A percentile compares a stretch with the other conserved stretches of the same genome.
These are phyloP conservation scores for Upupa epops DNA, from an alignment of 2,113 vertebrate species.

Conservation along the genomic window DNA sequence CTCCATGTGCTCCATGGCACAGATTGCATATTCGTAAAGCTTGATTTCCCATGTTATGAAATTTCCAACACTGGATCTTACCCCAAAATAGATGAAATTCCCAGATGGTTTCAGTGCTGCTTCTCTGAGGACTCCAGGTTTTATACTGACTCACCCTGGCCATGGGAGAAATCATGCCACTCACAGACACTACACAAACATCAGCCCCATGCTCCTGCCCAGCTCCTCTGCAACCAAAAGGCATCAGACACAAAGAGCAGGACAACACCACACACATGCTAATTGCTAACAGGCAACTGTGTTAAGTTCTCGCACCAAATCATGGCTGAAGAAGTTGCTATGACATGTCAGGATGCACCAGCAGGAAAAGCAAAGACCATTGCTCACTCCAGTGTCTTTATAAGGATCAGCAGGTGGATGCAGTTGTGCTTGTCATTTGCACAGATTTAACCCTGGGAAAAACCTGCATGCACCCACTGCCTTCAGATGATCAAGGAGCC, in stretches of 20 bases:
- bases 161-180: neutral
- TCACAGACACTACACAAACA: neutral
- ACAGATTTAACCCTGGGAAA: neutral
- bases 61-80: neutral
- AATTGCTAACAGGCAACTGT: neutral
- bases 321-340: neutral
- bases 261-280: neutral
- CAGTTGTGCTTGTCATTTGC: neutral
- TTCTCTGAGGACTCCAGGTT: neutral
- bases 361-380: neutral
- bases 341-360: accelerated
- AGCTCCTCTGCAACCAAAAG: neutral
- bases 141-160: neutral
- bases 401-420: neutral
- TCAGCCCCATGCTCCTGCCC: neutral
- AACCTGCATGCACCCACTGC: neutral
- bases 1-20: neutral
- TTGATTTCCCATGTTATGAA: neutral
- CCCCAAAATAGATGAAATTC: neutral
- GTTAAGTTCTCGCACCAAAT: neutral
- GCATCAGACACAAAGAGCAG: neutral
- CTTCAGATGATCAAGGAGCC: slow-evolving; percentile 3
- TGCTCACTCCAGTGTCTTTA: neutral
- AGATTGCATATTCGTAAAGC: neutral
- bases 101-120: neutral